Percentiles rank a stretch among this genome's conserved stretches.
Conservation (phyloP, 1,140 invertebrate genomes). For the Tetraneura akinire region DNA sequence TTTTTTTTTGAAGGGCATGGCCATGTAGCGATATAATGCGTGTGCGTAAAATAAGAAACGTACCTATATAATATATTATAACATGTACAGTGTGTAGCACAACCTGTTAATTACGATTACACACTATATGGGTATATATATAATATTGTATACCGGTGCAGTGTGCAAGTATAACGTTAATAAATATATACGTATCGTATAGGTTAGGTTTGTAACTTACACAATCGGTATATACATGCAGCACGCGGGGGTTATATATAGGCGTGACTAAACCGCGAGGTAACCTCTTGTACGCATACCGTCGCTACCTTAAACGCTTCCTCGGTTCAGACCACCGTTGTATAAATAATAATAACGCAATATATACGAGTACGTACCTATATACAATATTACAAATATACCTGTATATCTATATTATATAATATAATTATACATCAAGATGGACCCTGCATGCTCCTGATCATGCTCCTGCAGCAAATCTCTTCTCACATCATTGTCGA, state of each 20-base stretch:
- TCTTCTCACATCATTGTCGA: too few species aligned
- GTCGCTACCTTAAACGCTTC: slow-evolving; percentile 45
- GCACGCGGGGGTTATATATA: background rate
- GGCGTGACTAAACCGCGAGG: slow-evolving; percentile 39
- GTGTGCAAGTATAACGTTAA: background rate
- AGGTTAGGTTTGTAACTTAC: too few species aligned
- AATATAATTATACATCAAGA: too few species aligned
- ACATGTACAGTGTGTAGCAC: background rate
- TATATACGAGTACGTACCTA: too few species aligned
- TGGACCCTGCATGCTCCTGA: too few species aligned
- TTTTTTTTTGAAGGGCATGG: background rate
- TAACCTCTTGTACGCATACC: slow-evolving; percentile 28
- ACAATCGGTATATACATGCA: background rate
- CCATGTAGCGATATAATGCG: background rate
- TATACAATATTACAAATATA: too few species aligned
- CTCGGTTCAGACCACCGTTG: background rate
- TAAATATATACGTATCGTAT: too few species aligned
- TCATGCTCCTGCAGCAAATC: too few species aligned
- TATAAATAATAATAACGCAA: too few species aligned
- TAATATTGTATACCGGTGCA: background rate
- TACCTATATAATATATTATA: background rate
- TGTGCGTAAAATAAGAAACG: background rate
- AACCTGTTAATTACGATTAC: slow-evolving; percentile 39
- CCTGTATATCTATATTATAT: too few species aligned
- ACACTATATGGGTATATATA: background rate